Evolutionary conservation across 2,113 vertebrate species (phyloP).

Genomic region (Petaurus breviceps): DNA sequence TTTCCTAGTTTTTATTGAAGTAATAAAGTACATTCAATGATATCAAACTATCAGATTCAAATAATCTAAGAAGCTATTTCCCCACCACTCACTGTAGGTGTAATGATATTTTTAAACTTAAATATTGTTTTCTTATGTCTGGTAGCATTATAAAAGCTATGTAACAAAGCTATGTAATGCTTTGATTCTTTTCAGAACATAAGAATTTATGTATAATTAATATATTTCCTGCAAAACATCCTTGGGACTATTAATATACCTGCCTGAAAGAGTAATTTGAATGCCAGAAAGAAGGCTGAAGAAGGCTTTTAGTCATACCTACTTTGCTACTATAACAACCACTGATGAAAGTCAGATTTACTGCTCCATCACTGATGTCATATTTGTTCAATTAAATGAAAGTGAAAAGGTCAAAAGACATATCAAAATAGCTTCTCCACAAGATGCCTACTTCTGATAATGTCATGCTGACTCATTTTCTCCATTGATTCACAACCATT

Average conservation of each 20-base stretch:
- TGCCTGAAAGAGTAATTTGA: slow-evolving; percentile 61
- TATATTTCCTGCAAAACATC: background rate
- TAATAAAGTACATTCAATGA: background rate
- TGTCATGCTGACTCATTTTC: slow-evolving; percentile 80
- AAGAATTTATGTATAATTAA: background rate
- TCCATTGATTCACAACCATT: slow-evolving; percentile 79
- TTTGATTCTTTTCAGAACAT: slow-evolving; percentile 15
- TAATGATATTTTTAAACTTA: background rate
- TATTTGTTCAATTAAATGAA: slow-evolving; percentile 81
- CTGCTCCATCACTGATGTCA: slow-evolving; percentile 76
- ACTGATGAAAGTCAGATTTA: slow-evolving; percentile 80
- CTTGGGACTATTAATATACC: slow-evolving; percentile 61
- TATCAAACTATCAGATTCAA: slow-evolving; percentile 4
- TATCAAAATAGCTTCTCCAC: slow-evolving; percentile 74
- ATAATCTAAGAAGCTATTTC: slow-evolving; percentile 36
- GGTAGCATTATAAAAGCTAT: slow-evolving; percentile 7
- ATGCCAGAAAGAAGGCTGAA: slow-evolving; percentile 61
- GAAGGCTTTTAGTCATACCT: slow-evolving; percentile 74
- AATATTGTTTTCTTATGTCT: slow-evolving; percentile 23
- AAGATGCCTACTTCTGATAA: slow-evolving; percentile 79
- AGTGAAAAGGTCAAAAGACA: slow-evolving; percentile 82
- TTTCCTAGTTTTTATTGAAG: background rate
- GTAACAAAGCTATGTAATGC: background rate
- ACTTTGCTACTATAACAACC: slow-evolving; percentile 81
- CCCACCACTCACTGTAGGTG: background rate